Percentiles rank a stretch among this genome's conserved stretches.
These are phyloP conservation scores for Siphonodentalium dalli DNA, from an alignment of 2,888 invertebrate species.

Conservation along the genomic window DNA sequence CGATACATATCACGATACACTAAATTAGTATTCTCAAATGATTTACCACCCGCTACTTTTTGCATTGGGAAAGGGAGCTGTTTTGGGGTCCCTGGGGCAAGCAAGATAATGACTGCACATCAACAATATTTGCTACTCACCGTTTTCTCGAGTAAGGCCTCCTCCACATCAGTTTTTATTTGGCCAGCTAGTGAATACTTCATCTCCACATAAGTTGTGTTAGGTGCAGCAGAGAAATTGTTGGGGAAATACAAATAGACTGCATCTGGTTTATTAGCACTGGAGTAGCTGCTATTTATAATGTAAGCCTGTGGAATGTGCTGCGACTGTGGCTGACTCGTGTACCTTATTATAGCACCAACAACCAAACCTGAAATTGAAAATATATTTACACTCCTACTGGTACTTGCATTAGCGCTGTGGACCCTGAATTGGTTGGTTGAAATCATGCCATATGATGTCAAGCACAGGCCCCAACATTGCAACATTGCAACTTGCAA, in stretches of 20 bases:
- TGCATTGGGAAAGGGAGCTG: too few relatives aligned
- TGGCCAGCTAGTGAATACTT: constrained; percentile 29
- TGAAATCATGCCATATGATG: too few relatives aligned
- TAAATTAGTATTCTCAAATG: too few relatives aligned
- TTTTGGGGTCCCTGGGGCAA: too few relatives aligned
- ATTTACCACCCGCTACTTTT: too few relatives aligned
- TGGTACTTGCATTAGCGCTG: too few relatives aligned
- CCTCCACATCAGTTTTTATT: constrained; percentile 27
- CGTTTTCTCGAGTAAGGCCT: constrained; percentile 45
- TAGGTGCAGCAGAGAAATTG: constrained; percentile 15
- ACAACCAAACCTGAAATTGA: constrained; percentile 82
- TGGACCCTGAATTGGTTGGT: too few relatives aligned
- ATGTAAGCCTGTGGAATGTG: constrained; percentile 26
- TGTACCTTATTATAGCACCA: constrained; percentile 82
- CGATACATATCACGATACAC: too few relatives aligned
- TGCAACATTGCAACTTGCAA: too few relatives aligned
- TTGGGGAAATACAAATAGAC: constrained; percentile 37
- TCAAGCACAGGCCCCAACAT: too few relatives aligned
- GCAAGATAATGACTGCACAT: too few relatives aligned
- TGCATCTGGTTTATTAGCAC: constrained; percentile 44
- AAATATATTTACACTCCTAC: too few relatives aligned
- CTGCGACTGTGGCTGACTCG: constrained; percentile 34
- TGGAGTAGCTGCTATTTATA: constrained; percentile 29
- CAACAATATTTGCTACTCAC: constrained; percentile 31
- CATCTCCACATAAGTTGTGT: constrained; percentile 21